A percentile compares a stretch with the other conserved stretches of the same genome.
These are phyloP conservation scores for Paraescarpia echinospica DNA, from an alignment of 1,140 invertebrate species.

Conservation along the genomic window DNA sequence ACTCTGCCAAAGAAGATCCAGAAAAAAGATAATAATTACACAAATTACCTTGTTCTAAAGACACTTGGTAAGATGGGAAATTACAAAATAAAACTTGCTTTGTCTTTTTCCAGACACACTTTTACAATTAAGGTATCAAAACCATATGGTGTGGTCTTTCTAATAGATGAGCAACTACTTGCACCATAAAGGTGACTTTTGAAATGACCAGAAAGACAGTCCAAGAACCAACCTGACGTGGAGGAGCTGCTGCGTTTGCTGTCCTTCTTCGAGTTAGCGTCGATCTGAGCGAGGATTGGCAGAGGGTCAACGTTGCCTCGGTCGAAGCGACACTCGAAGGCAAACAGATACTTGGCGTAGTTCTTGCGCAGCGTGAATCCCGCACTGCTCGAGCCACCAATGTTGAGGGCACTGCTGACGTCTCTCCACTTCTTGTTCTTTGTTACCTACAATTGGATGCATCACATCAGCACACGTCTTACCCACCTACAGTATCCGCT, in stretches of 20 bases:
- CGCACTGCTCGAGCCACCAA: conserved; percentile 93
- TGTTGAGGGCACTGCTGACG: conserved; percentile 87
- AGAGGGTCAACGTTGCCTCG: conserved; percentile 92
- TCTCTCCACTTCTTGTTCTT: conserved; percentile 99
- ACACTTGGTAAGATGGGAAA: too few species aligned
- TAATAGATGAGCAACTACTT: too few species aligned
- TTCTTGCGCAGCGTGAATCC: conserved; percentile 96
- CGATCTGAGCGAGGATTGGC: conserved; percentile 86
- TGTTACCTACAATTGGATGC: conserved; percentile 73
- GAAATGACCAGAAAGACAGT: not conserved
- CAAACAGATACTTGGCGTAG: conserved; percentile 94
- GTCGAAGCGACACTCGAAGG: conserved; percentile 96
- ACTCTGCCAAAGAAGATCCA: too few species aligned
- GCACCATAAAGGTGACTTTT: too few species aligned
- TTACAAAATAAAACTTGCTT: too few species aligned
- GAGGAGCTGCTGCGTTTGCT: conserved; percentile 36
- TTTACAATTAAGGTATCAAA: too few species aligned
- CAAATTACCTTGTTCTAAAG: too few species aligned
- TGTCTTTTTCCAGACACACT: too few species aligned
- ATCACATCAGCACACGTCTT: not conserved
- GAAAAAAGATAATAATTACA: too few species aligned
- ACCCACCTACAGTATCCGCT: too few species aligned
- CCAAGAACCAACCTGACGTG: not conserved
- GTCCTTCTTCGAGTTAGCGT: conserved; percentile 56
- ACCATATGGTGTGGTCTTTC: too few species aligned